These are phyloP conservation scores for Ifrita kowaldi DNA, from an alignment of 2,113 vertebrate species.

Conservation along the genomic window DNA sequence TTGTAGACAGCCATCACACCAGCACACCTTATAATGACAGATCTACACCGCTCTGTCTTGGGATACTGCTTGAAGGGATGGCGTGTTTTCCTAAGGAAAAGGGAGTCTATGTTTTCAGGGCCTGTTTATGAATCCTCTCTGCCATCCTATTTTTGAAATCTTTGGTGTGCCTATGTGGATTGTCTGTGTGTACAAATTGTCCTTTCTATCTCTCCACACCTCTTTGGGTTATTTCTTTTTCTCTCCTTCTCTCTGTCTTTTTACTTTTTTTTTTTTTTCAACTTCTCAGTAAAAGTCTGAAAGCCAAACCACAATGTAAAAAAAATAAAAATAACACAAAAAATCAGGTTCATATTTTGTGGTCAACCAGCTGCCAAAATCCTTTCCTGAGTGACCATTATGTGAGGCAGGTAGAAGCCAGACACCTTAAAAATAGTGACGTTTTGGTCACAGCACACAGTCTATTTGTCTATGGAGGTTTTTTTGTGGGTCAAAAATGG, in stretches of 20 bases:
- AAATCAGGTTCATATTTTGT: conserved; percentile 15
- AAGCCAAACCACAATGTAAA: neutral
- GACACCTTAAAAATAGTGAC: conserved; percentile 40
- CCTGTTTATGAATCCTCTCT: conserved; percentile 27
- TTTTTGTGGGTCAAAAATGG: neutral
- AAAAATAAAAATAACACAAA: conserved; percentile 9
- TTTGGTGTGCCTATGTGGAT: neutral
- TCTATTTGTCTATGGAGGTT: neutral
- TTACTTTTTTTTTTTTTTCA: neutral
- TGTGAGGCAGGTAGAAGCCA: conserved; percentile 41
- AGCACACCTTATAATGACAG: conserved; percentile 77
- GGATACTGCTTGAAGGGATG: conserved; percentile 28
- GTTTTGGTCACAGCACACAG: neutral
- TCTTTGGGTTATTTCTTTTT: neutral
- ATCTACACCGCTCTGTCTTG: conserved; percentile 46
- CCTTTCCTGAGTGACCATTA: conserved; percentile 24
- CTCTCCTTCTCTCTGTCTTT: neutral
- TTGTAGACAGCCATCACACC: conserved; percentile 67
- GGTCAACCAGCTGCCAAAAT: neutral
- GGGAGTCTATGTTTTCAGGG: conserved; percentile 1
- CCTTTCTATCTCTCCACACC: neutral
- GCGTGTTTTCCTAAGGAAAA: conserved; percentile 36
- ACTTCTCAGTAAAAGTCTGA: neutral
- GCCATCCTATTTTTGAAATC: conserved; percentile 44
- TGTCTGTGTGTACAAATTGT: neutral